These are phyloP conservation scores for Cantharis rustica DNA, from an alignment of 2,888 invertebrate genomes.

Conservation along the genomic window DNA sequence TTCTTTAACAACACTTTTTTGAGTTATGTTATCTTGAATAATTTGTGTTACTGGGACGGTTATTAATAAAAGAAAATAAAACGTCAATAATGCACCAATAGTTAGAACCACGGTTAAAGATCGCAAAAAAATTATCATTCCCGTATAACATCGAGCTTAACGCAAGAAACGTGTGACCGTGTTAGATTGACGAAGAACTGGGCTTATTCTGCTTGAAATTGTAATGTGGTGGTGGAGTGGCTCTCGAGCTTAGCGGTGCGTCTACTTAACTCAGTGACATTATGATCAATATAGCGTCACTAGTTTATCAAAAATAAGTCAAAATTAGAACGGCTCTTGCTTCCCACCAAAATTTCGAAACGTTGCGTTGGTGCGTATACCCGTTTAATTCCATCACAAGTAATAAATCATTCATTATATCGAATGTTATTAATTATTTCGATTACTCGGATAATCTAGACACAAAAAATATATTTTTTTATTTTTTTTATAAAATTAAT, in stretches of 20 bases:
- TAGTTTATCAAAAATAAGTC: background rate
- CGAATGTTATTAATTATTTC: background rate
- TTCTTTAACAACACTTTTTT: slow-evolving; percentile 55
- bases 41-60: slow-evolving; percentile 10
- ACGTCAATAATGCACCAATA: slow-evolving; percentile 15
- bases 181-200: slow-evolving; percentile 17
- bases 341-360: background rate
- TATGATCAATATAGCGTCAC: slow-evolving; percentile 19
- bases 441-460: background rate
- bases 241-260: slow-evolving; percentile 25
- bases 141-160: slow-evolving; percentile 6
- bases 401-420: background rate
- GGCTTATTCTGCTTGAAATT: slow-evolving; percentile 15
- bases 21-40: background rate
- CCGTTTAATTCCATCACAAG: background rate
- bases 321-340: slow-evolving; percentile 9
- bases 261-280: slow-evolving; percentile 19
- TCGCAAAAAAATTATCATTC: slow-evolving; percentile 22
- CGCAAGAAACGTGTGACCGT: background rate
- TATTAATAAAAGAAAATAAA: slow-evolving; percentile 16
- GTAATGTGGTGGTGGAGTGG: slow-evolving; percentile 18
- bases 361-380: background rate
- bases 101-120: slow-evolving; percentile 21
- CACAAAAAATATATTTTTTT: too few relatives aligned
- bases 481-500: too few relatives aligned